Conservation (phyloP, 2,888 invertebrate genomes). For the Mellilla xanthometata region DNA sequence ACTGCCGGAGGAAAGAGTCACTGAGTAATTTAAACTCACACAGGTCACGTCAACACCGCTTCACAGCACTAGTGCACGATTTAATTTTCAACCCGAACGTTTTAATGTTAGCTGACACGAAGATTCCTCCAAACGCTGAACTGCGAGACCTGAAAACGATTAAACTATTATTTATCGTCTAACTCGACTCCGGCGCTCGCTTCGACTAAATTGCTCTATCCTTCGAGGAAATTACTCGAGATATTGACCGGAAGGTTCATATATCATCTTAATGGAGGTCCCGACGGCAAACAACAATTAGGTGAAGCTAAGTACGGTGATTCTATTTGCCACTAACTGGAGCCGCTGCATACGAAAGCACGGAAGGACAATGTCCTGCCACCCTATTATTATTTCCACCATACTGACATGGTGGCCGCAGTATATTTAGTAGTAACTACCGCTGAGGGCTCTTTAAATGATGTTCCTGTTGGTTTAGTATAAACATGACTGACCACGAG, state of each 20-base stretch:
- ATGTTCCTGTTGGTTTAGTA: constrained; percentile 48
- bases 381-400: constrained; percentile 50
- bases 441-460: constrained; percentile 40
- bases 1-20: constrained; percentile 52
- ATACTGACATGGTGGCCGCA: constrained; percentile 43
- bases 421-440: constrained; percentile 8
- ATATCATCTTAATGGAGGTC: constrained; percentile 25
- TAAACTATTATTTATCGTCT: constrained; percentile 49
- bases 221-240: constrained; percentile 15
- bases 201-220: constrained; percentile 28
- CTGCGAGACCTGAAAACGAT: constrained; percentile 53
- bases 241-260: constrained; percentile 36
- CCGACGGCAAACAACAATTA: constrained; percentile 28
- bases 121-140: not conserved
- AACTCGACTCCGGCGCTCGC: constrained; percentile 39
- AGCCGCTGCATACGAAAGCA: constrained; percentile 34
- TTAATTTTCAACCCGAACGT: not conserved
- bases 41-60: constrained; percentile 1
- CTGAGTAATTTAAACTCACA: constrained; percentile 10
- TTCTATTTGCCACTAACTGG: constrained; percentile 4
- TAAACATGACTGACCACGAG: constrained; percentile 55
- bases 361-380: constrained; percentile 64
- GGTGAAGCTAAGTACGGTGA: constrained; percentile 15
- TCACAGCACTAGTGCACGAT: constrained; percentile 6
- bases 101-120: not conserved